Evolutionary conservation across 2,888 invertebrate species (phyloP).

Genomic region (Lasioglossum lativentre): DNA sequence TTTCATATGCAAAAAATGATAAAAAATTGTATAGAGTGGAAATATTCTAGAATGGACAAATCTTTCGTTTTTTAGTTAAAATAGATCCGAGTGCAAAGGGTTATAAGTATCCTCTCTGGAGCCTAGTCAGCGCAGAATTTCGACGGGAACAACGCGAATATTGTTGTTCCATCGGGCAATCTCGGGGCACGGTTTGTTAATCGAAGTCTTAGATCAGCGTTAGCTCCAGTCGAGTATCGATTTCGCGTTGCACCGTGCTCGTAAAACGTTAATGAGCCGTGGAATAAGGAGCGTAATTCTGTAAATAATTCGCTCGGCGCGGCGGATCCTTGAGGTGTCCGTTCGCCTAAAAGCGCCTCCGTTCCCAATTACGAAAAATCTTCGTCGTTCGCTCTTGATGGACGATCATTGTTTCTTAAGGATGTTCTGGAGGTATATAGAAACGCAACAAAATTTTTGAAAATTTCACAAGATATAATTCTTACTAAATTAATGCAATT

Average conservation of each 20-base stretch:
- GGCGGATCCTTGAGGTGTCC: background rate
- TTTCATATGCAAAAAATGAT: too few species aligned
- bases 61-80: too few species aligned
- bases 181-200: constrained; percentile 50
- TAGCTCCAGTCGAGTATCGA: constrained; percentile 42
- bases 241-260: constrained; percentile 37
- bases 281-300: constrained; percentile 32
- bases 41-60: too few species aligned
- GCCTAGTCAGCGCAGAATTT: background rate
- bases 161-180: constrained; percentile 41
- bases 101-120: too few species aligned
- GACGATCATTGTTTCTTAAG: background rate
- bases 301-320: constrained; percentile 13
- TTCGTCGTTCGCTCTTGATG: background rate
- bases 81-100: too few species aligned
- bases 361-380: background rate
- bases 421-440: too few species aligned
- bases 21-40: too few species aligned
- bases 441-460: too few species aligned
- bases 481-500: too few species aligned
- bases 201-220: constrained; percentile 52
- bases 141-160: background rate
- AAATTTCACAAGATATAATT: too few species aligned
- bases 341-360: constrained; percentile 23
- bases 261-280: constrained; percentile 48